Evolutionary conservation across 1,140 invertebrate genomes (phyloP).

Genomic region (Anoplophora glabripennis): DNA sequence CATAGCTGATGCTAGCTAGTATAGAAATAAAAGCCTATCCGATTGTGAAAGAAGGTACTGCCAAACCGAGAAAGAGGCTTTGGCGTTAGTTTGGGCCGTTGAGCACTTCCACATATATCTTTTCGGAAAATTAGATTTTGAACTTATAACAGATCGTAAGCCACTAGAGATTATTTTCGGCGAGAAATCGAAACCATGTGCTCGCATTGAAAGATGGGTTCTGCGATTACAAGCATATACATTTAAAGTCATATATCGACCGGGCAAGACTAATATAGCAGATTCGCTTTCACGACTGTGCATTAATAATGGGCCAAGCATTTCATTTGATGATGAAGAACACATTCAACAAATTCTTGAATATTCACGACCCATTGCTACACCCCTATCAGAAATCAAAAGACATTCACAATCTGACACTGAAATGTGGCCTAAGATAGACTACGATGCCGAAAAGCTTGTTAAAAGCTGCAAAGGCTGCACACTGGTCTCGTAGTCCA

Average conservation of each 20-base stretch:
- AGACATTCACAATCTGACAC: too few species aligned
- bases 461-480: conserved; percentile 51
- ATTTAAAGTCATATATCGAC: background rate
- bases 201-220: background rate
- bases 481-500: conserved; percentile 36
- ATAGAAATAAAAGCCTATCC: too few species aligned
- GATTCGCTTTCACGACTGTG: too few species aligned
- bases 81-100: background rate
- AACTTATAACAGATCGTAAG: conserved; percentile 9
- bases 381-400: too few species aligned
- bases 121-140: background rate
- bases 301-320: too few species aligned
- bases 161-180: conserved; percentile 13
- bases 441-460: conserved; percentile 50
- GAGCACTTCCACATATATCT: background rate
- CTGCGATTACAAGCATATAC: background rate
- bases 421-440: conserved; percentile 54
- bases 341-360: conserved; percentile 4
- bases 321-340: background rate
- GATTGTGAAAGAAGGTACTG: background rate
- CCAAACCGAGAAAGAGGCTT: background rate
- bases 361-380: background rate
- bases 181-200: conserved; percentile 8
- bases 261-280: too few species aligned
- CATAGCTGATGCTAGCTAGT: conserved; percentile 48